Base-by-base conservation (phyloP, 2,113 vertebrate genomes). In the Syrmaticus mikado region DNA sequence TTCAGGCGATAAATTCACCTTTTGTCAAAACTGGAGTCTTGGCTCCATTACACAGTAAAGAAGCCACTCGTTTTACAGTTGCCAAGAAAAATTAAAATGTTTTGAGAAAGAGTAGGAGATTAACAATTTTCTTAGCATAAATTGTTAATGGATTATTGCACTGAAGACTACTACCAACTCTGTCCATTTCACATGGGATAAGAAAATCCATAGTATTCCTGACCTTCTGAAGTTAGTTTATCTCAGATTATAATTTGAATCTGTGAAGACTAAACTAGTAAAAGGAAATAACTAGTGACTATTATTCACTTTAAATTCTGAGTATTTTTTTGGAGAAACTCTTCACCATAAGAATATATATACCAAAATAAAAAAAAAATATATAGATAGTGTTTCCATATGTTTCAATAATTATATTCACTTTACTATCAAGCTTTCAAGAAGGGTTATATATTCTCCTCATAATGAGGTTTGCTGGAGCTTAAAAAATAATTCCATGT, bases 221-320 rank as follows among this genome's bases (percentile, higher is more conserved):
- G 79, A 93, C 68, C 85, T 96, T 90, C 80, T 90, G 77, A 85
- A 89, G 76, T 93, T 94, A 92, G 93, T 97, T 97, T 96, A 82
- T 87, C 84, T 97, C 96, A 78, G 92, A 93, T 93, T 93, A 94
- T 62, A 92, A 79, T 89, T 91, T 83, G 70, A 93, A 86, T 93
- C 71, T 93, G 95, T 70, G 85, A 89, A n/a, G 34, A 75, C 27
- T 7, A 85, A 74, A 85, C 24, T 40, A 95, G 91, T 97, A 91
- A 96, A 94, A 93, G 48, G 92, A 95, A 96, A 85, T 96, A 94
- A 87, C 52, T 90, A 68, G 70, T 85, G 36, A 36, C 11, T 88
- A 55, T 52, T 83, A 83, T 78, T 94, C 65, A 75, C 4, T 88
- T 73, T 66, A 50, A 64, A 66, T 20, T 10, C 38, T 50, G 79